Conservation (phyloP, 2,888 invertebrate genomes). For the Herminia tarsipennalis region DNA sequence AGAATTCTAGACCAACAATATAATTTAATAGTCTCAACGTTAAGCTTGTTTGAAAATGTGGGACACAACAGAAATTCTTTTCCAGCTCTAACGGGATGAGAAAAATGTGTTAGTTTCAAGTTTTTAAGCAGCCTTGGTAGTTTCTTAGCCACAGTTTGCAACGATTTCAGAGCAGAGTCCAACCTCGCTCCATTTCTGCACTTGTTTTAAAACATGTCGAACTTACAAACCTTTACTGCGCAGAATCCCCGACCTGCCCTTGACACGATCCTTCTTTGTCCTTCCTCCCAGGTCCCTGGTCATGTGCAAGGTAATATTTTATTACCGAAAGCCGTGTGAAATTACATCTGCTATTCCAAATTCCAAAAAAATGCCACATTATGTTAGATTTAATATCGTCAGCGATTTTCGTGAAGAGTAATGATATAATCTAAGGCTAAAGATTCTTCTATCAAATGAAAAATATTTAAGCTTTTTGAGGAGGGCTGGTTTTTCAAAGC, state of each 20-base stretch:
- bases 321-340: constrained; percentile 10
- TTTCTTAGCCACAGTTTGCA: constrained; percentile 19
- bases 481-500: too few species aligned
- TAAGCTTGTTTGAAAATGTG: constrained; percentile 13
- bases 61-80: constrained; percentile 8
- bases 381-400: too few species aligned
- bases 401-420: too few species aligned
- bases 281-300: constrained; percentile 52
- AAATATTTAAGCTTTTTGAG: too few species aligned
- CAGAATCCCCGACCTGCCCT: constrained; percentile 82
- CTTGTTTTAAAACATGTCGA: constrained; percentile 42
- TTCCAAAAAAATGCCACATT: too few species aligned
- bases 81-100: constrained; percentile 1
- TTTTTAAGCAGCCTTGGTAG: constrained; percentile 7
- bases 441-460: too few species aligned
- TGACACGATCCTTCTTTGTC: constrained; percentile 77
- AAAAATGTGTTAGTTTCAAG: constrained; percentile 1
- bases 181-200: constrained; percentile 52
- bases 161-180: constrained; percentile 26
- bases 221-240: constrained; percentile 56
- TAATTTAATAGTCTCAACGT: constrained; percentile 3
- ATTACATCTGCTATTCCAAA: too few species aligned
- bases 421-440: too few species aligned
- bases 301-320: constrained; percentile 28
- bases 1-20: constrained; percentile 10